phyloP scores from a whole-genome alignment of 2,113 vertebrate genomes.

The Rhea americana region DNA sequence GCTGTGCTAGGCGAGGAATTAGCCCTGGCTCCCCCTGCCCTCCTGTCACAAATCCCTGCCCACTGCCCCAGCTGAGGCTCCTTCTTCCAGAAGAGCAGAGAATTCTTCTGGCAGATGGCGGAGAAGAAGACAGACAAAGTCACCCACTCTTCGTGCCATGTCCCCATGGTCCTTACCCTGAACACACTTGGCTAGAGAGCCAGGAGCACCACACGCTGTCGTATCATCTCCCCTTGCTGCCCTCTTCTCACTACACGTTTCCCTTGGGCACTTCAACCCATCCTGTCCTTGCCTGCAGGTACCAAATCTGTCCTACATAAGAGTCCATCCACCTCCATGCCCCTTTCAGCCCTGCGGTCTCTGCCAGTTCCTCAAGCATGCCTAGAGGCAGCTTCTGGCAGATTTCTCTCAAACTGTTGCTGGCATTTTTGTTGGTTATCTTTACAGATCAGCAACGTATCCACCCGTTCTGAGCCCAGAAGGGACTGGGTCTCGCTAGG shows the following conservation, averaged over 20 bases:
- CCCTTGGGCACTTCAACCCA: background rate
- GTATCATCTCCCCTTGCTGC: background rate
- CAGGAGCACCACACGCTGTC: background rate
- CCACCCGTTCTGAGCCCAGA: background rate
- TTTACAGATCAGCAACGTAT: background rate
- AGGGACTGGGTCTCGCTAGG: background rate
- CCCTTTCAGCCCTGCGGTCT: background rate
- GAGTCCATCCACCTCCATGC: background rate
- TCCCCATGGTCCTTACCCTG: background rate
- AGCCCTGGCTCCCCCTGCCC: background rate
- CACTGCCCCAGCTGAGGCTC: background rate
- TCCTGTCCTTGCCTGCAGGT: background rate
- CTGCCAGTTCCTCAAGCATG: background rate
- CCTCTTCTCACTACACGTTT: too few species aligned
- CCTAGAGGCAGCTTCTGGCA: background rate
- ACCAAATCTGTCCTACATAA: background rate
- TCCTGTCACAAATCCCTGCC: background rate
- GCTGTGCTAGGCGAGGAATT: background rate
- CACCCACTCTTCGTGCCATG: background rate
- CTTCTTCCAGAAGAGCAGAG: background rate
- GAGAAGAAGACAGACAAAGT: background rate
- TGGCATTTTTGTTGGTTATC: background rate
- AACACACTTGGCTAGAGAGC: background rate
- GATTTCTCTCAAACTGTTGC: background rate
- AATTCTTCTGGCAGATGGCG: background rate